phyloP scores from a whole-genome alignment of 2,797 vertebrate species.

The Apogon talboti region DNA sequence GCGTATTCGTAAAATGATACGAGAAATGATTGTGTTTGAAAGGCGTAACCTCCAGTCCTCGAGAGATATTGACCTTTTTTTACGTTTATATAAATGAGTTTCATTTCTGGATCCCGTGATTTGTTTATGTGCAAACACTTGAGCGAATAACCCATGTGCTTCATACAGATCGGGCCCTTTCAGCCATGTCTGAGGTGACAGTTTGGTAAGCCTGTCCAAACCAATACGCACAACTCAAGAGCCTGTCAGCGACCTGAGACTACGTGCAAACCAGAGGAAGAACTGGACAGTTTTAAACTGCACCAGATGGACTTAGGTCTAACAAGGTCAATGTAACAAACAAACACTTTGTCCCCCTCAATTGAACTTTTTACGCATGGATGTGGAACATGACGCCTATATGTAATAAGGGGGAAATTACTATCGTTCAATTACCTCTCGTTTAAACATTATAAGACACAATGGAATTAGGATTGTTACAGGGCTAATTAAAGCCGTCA shows the following conservation, averaged over 20 bases:
- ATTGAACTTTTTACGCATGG: slow-evolving; percentile 34
- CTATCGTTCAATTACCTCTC: background rate
- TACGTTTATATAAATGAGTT: slow-evolving; percentile 51
- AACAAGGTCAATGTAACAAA: slow-evolving; percentile 16
- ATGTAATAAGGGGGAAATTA: slow-evolving; percentile 9
- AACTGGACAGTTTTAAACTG: slow-evolving; percentile 14
- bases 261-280: slow-evolving; percentile 47
- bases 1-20: slow-evolving; percentile 18
- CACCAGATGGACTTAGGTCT: background rate
- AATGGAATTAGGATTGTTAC: background rate
- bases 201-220: slow-evolving; percentile 58
- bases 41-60: slow-evolving; percentile 47
- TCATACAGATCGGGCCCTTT: slow-evolving; percentile 38
- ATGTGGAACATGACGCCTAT: background rate
- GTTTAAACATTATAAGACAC: background rate
- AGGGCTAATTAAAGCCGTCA: slow-evolving; percentile 36
- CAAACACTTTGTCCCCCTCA: background rate
- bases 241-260: slow-evolving; percentile 46
- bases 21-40: slow-evolving; percentile 58
- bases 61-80: slow-evolving; percentile 42
- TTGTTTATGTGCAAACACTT: too few relatives aligned
- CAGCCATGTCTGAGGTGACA: slow-evolving; percentile 47
- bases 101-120: too few relatives aligned
- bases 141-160: slow-evolving; percentile 25
- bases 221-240: slow-evolving; percentile 46